Percentiles rank a stretch among this genome's conserved stretches.
These are phyloP conservation scores for Gastracanthus pulcherrimus DNA, from an alignment of 2,888 invertebrate genomes.

Conservation along the genomic window DNA sequence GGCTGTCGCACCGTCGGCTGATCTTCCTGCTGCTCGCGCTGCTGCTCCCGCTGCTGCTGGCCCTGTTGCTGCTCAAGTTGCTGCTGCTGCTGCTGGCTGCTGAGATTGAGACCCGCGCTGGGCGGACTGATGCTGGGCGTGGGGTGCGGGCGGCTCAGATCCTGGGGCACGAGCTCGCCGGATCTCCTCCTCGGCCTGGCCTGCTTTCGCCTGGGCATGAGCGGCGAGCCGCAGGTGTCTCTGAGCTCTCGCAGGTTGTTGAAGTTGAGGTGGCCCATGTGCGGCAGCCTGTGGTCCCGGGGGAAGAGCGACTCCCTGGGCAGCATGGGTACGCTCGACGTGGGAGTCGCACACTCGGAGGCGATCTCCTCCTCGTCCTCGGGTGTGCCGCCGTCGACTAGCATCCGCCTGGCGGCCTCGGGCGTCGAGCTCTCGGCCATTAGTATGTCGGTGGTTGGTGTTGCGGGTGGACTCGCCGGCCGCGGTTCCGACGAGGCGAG, in stretches of 20 bases:
- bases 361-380: conserved; percentile 68
- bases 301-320: conserved; percentile 23
- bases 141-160: conserved; percentile 79
- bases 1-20: conserved; percentile 45
- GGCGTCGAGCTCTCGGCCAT: conserved; percentile 80
- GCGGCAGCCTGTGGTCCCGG: conserved; percentile 76
- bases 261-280: conserved; percentile 70
- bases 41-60: conserved; percentile 57
- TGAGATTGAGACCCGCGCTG: conserved; percentile 28
- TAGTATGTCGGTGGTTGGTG: conserved; percentile 73
- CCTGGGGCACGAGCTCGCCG: conserved; percentile 85
- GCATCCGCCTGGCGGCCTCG: conserved; percentile 72
- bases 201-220: conserved; percentile 89
- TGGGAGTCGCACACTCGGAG: conserved; percentile 75
- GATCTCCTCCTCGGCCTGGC: conserved; percentile 91
- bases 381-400: conserved; percentile 61
- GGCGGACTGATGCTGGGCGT: conserved; percentile 50
- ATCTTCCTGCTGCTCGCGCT: conserved; percentile 55
- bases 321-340: conserved; percentile 64
- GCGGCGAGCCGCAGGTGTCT: conserved; percentile 83
- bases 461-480: conserved; percentile 77
- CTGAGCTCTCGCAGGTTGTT: conserved; percentile 73
- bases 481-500: conserved; percentile 82
- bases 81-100: conserved; percentile 58
- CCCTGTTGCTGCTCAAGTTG: conserved; percentile 46